Evolutionary conservation across 2,888 invertebrate species (phyloP).

Genomic region (Heliconius cydno): DNA sequence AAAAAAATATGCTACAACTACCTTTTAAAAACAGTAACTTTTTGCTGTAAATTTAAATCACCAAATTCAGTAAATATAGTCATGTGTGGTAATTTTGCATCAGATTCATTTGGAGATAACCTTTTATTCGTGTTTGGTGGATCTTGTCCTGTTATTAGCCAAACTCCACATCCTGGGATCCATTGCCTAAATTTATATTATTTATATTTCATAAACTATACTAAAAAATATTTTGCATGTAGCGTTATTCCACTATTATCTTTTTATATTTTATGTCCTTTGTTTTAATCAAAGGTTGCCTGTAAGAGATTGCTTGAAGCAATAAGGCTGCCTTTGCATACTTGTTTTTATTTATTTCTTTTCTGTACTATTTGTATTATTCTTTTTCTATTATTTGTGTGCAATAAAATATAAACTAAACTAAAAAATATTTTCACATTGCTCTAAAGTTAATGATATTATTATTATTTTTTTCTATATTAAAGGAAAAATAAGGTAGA

Average conservation of each 20-base stretch:
- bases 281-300: no score
- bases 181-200: conserved; percentile 75
- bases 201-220: neutral
- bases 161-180: conserved; percentile 89
- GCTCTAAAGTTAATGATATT: neutral
- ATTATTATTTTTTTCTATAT: no score
- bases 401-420: neutral
- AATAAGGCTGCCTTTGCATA: no score
- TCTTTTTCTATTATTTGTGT: no score
- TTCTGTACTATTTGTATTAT: no score
- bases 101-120: conserved; percentile 62
- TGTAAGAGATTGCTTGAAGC: no score
- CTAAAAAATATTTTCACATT: neutral
- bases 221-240: no score
- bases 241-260: no score
- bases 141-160: conserved; percentile 83
- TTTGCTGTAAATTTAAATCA: conserved; percentile 85
- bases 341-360: no score
- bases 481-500: no score
- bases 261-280: no score
- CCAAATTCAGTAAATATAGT: conserved; percentile 89
- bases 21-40: conserved; percentile 85
- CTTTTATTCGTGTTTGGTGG: conserved; percentile 69
- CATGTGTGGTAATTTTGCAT: conserved; percentile 80
- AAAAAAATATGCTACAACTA: conserved; percentile 50